Conservation (phyloP, 2,113 vertebrate species). For the Ifrita kowaldi region DNA sequence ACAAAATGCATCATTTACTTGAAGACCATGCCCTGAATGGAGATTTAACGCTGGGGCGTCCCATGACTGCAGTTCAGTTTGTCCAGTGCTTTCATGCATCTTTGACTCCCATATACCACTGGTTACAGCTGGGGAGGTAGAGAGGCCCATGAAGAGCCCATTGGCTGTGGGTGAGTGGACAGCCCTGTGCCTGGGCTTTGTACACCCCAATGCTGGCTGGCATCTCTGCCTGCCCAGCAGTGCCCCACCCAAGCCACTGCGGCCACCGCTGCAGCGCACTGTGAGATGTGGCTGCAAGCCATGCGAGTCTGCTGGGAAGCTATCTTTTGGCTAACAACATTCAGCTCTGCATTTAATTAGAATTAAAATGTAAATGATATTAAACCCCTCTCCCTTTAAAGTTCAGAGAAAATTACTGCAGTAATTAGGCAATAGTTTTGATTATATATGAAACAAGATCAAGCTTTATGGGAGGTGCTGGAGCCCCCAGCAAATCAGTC, state of each 20-base stretch:
- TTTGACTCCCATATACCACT: not conserved
- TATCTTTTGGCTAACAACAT: not conserved
- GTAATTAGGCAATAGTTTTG: slow-evolving; percentile 1
- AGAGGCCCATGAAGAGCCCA: not conserved
- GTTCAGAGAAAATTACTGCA: not conserved
- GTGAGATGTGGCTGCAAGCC: not conserved
- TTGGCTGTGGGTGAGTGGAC: not conserved
- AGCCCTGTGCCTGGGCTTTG: rapidly evolving
- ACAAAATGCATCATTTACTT: not conserved
- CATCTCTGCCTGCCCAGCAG: not conserved
- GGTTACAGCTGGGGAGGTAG: not conserved
- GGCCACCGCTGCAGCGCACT: rapidly evolving
- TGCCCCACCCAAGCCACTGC: rapidly evolving
- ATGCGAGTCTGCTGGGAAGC: not conserved
- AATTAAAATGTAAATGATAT: not conserved
- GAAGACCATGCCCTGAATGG: not conserved
- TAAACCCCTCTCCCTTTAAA: not conserved
- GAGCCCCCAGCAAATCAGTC: not conserved
- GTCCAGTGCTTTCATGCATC: not conserved
- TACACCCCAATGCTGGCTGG: rapidly evolving
- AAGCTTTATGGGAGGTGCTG: not conserved
- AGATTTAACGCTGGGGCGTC: not conserved
- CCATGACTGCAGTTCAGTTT: not conserved
- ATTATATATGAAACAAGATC: not conserved
- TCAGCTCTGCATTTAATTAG: not conserved